These are phyloP conservation scores for Brenthis ino DNA, from an alignment of 2,888 invertebrate genomes.

Conservation along the genomic window DNA sequence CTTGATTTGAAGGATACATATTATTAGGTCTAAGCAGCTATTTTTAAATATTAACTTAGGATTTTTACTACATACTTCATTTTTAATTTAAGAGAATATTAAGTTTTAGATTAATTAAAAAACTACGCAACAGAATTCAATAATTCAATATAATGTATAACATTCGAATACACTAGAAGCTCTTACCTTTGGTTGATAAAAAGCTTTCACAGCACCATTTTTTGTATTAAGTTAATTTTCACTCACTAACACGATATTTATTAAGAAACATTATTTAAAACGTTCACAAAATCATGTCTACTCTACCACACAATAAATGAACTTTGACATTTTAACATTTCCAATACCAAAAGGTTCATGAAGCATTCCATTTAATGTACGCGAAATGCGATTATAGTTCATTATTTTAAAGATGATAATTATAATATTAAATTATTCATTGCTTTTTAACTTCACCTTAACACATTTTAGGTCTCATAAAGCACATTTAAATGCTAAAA, in stretches of 20 bases:
- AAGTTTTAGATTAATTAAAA: constrained; percentile 14
- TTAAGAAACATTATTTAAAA: constrained; percentile 25
- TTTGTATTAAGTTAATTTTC: constrained; percentile 16
- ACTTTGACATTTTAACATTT: constrained; percentile 73
- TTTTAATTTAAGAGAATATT: background rate
- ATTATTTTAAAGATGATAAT: background rate
- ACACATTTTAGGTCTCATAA: background rate
- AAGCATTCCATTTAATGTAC: constrained; percentile 55
- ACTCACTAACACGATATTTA: constrained; percentile 16
- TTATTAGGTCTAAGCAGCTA: no score
- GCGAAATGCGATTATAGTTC: no score
- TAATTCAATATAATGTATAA: constrained; percentile 14
- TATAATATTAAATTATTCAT: no score
- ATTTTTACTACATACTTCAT: background rate
- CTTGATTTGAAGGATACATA: no score
- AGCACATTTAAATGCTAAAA: background rate
- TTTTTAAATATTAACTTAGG: no score
- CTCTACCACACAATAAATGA: constrained; percentile 52
- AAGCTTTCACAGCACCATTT: constrained; percentile 13
- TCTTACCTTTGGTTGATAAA: constrained; percentile 21
- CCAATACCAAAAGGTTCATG: constrained; percentile 58
- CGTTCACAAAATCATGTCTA: constrained; percentile 47
- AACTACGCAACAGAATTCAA: constrained; percentile 24
- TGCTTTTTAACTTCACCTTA: no score
- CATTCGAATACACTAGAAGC: constrained; percentile 2